Evolutionary conservation across 1,140 invertebrate genomes (phyloP).

Genomic region (Choristoneura fumiferana): DNA sequence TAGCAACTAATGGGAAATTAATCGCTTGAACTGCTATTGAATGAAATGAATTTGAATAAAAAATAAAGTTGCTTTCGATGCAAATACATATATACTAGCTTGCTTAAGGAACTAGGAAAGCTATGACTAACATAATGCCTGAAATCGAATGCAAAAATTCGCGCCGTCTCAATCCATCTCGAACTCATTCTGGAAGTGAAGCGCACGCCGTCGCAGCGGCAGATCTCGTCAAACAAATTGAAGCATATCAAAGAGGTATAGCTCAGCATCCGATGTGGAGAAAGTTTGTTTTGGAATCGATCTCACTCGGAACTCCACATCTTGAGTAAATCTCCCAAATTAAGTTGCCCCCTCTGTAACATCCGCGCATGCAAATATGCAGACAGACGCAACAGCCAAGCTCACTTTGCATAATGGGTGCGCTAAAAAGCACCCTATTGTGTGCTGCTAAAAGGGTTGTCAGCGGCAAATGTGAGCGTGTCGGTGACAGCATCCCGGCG

Average conservation of each 20-base stretch:
- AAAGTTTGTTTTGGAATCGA: slow-evolving; percentile 4
- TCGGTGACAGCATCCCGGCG: not conserved
- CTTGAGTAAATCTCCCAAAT: slow-evolving; percentile 44
- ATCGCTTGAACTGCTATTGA: too few relatives aligned
- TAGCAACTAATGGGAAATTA: too few relatives aligned
- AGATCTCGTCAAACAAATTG: not conserved
- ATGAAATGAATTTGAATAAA: too few relatives aligned
- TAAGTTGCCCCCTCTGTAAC: slow-evolving; percentile 22
- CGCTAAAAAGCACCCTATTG: slow-evolving; percentile 1
- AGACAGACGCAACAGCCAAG: slow-evolving; percentile 21
- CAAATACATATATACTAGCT: too few relatives aligned
- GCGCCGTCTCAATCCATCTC: slow-evolving; percentile 7
- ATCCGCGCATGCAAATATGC: slow-evolving; percentile 42
- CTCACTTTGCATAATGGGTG: not conserved
- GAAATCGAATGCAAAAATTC: slow-evolving; percentile 7
- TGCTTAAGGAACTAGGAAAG: not conserved
- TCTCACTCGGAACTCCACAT: slow-evolving; percentile 22
- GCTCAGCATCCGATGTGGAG: not conserved
- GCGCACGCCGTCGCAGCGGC: not conserved
- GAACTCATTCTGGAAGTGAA: slow-evolving; percentile 13
- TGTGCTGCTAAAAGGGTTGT: not conserved
- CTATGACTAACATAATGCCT: slow-evolving; percentile 2
- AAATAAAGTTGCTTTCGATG: too few relatives aligned
- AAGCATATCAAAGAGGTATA: not conserved
- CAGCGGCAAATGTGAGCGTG: not conserved